phyloP scores from a whole-genome alignment of 37 sponge, comb jelly and placozoan genomes.

The Geodia barretti region DNA sequence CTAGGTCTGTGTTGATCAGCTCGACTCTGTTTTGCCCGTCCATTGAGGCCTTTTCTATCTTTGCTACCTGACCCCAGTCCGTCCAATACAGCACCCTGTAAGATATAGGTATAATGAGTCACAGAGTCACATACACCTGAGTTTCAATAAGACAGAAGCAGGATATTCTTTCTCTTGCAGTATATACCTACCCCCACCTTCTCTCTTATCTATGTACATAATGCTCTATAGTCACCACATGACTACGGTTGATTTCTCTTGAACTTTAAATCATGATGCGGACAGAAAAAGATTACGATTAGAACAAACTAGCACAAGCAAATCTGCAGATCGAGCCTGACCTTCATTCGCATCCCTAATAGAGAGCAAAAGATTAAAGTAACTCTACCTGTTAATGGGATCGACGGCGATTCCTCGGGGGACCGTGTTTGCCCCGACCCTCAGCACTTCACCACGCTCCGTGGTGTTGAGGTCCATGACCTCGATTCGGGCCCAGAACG shows the following conservation, averaged over 20 bases:
- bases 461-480: neutral
- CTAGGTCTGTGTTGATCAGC: conserved; percentile 24
- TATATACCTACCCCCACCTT: too few relatives aligned
- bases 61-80: conserved; percentile 37
- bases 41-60: conserved; percentile 17
- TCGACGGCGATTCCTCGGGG: conserved; percentile 42
- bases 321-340: too few relatives aligned
- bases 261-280: too few relatives aligned
- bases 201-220: too few relatives aligned
- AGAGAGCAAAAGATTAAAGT: too few relatives aligned
- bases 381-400: conserved; percentile 37
- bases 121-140: neutral
- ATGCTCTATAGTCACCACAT: too few relatives aligned
- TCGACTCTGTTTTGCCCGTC: conserved; percentile 4
- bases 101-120: neutral
- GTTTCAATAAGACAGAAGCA: too few relatives aligned
- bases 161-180: too few relatives aligned
- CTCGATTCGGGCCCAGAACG: neutral
- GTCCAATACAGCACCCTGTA: conserved; percentile 60
- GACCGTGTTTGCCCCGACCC: neutral
- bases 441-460: conserved; percentile 5
- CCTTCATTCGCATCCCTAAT: too few relatives aligned
- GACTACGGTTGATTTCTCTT: too few relatives aligned
- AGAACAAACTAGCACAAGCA: too few relatives aligned
- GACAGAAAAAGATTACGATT: too few relatives aligned